Percentiles rank a stretch among this genome's conserved stretches.
These are phyloP conservation scores for Apostichopus californicus DNA, from an alignment of 35 echinoderm and acorn worm genomes.

Conservation along the genomic window DNA sequence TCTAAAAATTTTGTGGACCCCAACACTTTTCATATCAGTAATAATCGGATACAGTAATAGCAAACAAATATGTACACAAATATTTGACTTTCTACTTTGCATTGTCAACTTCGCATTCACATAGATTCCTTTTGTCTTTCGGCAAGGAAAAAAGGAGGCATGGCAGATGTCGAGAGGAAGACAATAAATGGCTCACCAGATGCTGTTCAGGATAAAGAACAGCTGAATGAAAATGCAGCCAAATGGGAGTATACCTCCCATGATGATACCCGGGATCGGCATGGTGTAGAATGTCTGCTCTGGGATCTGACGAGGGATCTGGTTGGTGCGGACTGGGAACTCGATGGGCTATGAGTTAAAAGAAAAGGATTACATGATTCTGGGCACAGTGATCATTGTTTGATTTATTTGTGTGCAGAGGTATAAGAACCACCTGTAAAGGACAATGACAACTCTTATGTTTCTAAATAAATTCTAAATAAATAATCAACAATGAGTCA, in stretches of 20 bases:
- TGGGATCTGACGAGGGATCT: conserved; percentile 97
- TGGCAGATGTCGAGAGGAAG: not conserved
- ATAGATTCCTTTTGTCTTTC: not conserved
- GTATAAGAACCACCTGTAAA: too few species aligned
- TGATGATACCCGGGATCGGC: conserved; percentile 91
- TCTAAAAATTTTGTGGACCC: too few species aligned
- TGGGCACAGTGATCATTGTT: too few species aligned
- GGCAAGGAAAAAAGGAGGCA: not conserved
- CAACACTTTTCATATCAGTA: too few species aligned
- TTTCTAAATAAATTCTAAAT: too few species aligned
- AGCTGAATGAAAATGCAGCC: conserved; percentile 99
- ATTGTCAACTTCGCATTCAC: too few species aligned
- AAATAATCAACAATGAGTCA: too few species aligned
- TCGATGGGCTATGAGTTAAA: conserved; percentile 77
- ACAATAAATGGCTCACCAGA: conserved; percentile 72
- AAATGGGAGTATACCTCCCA: conserved; percentile 97
- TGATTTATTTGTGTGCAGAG: too few species aligned
- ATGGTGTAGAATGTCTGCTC: conserved; percentile 99
- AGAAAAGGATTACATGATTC: not conserved
- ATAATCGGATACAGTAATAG: too few species aligned
- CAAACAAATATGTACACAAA: too few species aligned
- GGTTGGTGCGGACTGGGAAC: conserved; percentile 98
- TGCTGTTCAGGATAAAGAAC: conserved; percentile 99
- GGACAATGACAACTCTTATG: too few species aligned
- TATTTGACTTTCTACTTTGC: too few species aligned